Evolutionary conservation across 2,888 invertebrate species (phyloP).

Genomic region (Ectobius pallidus): DNA sequence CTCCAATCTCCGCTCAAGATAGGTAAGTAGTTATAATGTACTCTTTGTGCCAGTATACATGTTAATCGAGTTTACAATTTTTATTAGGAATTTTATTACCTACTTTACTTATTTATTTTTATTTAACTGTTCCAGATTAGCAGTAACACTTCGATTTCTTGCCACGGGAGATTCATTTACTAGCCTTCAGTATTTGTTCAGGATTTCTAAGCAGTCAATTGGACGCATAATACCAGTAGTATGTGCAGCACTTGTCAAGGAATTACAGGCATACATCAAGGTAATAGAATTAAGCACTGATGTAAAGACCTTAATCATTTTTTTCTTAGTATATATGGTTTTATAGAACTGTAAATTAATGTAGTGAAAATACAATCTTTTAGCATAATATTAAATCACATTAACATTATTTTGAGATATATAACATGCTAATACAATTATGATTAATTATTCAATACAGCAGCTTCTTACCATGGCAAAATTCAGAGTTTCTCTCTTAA

Average conservation of each 20-base stretch:
- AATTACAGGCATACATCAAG: slow-evolving; percentile 45
- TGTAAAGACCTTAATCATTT: background rate
- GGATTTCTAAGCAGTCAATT: slow-evolving; percentile 47
- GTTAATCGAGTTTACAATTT: background rate
- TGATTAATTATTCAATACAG: background rate
- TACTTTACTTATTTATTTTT: background rate
- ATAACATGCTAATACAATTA: background rate
- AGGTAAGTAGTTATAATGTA: slow-evolving; percentile 8
- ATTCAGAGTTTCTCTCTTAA: no score
- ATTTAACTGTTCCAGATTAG: slow-evolving; percentile 43
- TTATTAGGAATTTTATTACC: background rate
- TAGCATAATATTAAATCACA: no score
- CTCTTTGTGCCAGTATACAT: background rate
- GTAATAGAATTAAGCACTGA: no score
- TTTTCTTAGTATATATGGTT: background rate
- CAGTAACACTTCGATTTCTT: slow-evolving; percentile 48
- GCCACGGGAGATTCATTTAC: slow-evolving; percentile 45
- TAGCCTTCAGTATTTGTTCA: slow-evolving; percentile 47
- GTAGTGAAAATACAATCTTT: background rate
- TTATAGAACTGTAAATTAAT: background rate
- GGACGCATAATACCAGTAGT: slow-evolving; percentile 48
- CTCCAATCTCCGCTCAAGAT: background rate
- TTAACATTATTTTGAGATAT: background rate
- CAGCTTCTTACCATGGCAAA: no score
- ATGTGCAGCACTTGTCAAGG: slow-evolving; percentile 47